Evolutionary conservation across 2,797 vertebrate species (phyloP), one percentile per base, ranked within the genome.

Genomic region (Tapera naevia): DNA sequence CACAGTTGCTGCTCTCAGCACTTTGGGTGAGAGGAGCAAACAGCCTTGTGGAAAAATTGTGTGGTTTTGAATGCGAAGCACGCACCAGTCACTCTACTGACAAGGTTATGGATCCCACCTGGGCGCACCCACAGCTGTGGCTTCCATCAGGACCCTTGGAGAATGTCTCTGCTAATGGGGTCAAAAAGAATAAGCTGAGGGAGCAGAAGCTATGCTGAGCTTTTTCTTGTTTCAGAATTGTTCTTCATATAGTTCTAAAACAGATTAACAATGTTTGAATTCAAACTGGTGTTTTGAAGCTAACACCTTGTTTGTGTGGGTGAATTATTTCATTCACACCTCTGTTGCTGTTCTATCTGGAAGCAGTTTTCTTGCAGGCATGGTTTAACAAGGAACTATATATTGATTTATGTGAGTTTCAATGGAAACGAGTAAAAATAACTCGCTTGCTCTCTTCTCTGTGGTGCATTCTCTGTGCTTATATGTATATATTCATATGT

Each of bases 371-470:
- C 17, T 80, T 75, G 54, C 41, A 80, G 78, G 35, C 51, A 10
- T 67, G 70, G 58, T 73, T 90, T 93, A 86, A 37, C 56, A 43
- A 45, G 19, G 27, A 72, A 46, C 79, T 41, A 17, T 25, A 2
- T 74, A 39, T 10, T 80, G 78, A 86, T 88, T 73, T 80, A 24
- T 48, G 25, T 43, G 86, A 81, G 12, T 88, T 73, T 88, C 51
- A 88, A 0, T 54, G 74, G 37, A 30, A 53, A 62, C 35, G 33
- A 54, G 35, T 90, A 82, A 66, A 80, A 89, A 58, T 15, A 82
- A 43, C 64, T 90, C 30, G 11, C 24, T 69, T 58, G 50, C 21
- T 60, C 13, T n/a, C 18, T 24, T 27, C 7, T 67, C 33, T 86
- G 9, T 33, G 61, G 70, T 25, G 19, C 50, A 22, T 75, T 65